Conservation (phyloP, 2,113 vertebrate genomes). For the Mellivora capensis region DNA sequence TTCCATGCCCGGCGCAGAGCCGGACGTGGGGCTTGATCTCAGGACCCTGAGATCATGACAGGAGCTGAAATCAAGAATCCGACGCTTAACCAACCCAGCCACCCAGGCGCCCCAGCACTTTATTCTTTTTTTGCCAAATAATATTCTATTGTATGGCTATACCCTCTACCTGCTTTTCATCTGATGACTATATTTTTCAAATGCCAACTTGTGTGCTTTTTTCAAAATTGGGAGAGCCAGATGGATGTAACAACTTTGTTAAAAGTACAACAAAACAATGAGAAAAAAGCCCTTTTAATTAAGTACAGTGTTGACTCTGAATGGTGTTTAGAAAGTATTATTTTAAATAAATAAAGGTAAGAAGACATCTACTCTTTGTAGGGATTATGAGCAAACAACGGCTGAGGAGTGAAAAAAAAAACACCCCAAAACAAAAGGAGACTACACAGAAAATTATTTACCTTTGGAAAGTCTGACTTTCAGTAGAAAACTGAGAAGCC, state of each 20-base stretch:
- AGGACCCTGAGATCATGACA: neutral
- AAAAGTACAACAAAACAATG: neutral
- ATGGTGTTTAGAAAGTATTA: neutral
- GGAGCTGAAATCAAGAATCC: neutral
- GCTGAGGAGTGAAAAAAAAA: neutral
- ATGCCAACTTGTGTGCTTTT: neutral
- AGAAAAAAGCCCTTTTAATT: neutral
- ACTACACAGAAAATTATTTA: neutral
- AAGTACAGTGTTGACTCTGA: neutral
- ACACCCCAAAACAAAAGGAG: neutral
- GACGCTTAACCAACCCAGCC: neutral
- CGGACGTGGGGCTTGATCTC: neutral
- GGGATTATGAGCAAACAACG: neutral
- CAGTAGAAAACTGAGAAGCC: neutral
- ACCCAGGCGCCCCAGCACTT: neutral
- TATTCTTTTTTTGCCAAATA: neutral
- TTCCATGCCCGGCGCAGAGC: neutral
- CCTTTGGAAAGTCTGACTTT: neutral
- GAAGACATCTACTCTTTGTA: neutral
- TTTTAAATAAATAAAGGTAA: conserved; percentile 10
- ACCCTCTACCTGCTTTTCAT: neutral
- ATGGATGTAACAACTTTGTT: neutral
- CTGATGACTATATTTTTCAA: neutral
- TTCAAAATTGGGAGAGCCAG: neutral
- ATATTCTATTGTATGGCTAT: neutral